Percentiles rank a stretch among this genome's conserved stretches.
Conservation (phyloP, 1,140 invertebrate genomes). For the Teleopsis dalmanni region DNA sequence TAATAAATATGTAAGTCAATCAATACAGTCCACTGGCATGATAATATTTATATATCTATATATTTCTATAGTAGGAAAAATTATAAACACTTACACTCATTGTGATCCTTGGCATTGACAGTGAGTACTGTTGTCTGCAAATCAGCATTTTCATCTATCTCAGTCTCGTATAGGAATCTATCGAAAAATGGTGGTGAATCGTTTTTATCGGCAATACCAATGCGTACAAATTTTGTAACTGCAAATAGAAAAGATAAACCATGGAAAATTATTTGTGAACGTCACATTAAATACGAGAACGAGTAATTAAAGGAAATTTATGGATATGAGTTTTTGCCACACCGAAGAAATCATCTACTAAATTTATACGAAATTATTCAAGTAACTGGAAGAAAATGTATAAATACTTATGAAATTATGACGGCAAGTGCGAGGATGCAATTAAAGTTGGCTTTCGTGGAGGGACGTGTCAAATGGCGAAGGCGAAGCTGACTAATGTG, state of each 20-base stretch:
- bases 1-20: too few relatives aligned
- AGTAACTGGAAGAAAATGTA: neutral
- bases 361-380: neutral
- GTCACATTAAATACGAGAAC: neutral
- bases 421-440: too few relatives aligned
- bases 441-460: too few relatives aligned
- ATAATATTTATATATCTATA: too few relatives aligned
- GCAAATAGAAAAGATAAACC: slow-evolving; percentile 25
- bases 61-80: too few relatives aligned
- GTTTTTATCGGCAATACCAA: slow-evolving; percentile 56
- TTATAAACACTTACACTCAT: slow-evolving; percentile 52
- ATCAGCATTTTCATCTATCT: slow-evolving; percentile 63
- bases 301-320: neutral
- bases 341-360: too few relatives aligned
- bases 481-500: too few relatives aligned
- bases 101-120: slow-evolving; percentile 60
- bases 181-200: slow-evolving; percentile 65
- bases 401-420: too few relatives aligned
- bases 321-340: neutral
- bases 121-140: slow-evolving; percentile 60
- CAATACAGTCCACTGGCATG: too few relatives aligned
- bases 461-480: too few relatives aligned
- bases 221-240: slow-evolving; percentile 50
- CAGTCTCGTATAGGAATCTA: slow-evolving; percentile 59
- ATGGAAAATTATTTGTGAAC: neutral